Percentiles rank a stretch among this genome's conserved stretches.
These are phyloP conservation scores for Cettia cetti DNA, from an alignment of 2,113 vertebrate genomes.

Conservation along the genomic window DNA sequence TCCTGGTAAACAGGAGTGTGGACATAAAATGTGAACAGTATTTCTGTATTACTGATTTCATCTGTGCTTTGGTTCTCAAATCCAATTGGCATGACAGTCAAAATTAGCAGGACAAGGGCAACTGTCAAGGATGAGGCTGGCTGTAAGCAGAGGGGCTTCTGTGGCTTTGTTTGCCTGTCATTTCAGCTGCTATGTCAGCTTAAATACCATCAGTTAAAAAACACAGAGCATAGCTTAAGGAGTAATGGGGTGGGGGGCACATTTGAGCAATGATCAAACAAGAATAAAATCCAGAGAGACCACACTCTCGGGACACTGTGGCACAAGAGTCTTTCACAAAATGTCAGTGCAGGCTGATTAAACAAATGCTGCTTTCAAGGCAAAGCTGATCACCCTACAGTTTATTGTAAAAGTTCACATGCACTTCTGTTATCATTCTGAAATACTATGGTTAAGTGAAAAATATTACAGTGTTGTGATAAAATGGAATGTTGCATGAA, in stretches of 20 bases:
- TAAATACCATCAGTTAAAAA: constrained; percentile 66
- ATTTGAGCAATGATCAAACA: constrained; percentile 57
- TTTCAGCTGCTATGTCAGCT: constrained; percentile 59
- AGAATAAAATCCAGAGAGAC: constrained; percentile 20
- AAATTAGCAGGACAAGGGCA: constrained; percentile 74
- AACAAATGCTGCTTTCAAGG: background rate
- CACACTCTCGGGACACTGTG: background rate
- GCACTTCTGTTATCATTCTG: background rate
- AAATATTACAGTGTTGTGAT: background rate
- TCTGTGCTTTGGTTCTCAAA: constrained; percentile 27
- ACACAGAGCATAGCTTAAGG: constrained; percentile 48
- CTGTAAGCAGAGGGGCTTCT: constrained; percentile 49
- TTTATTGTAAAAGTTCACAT: background rate
- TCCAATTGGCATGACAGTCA: constrained; percentile 62
- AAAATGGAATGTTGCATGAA: background rate
- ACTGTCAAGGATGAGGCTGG: constrained; percentile 57
- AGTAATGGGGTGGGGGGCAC: constrained; percentile 24
- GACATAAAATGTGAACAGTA: background rate
- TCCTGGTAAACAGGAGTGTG: background rate
- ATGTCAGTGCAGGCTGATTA: constrained; percentile 20
- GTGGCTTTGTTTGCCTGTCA: constrained; percentile 68
- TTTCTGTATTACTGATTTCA: constrained; percentile 36
- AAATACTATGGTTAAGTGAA: background rate
- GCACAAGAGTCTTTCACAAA: constrained; percentile 21
- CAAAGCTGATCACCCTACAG: background rate